Conservation (phyloP, 2,888 invertebrate species). For the Tipula lateralis region DNA sequence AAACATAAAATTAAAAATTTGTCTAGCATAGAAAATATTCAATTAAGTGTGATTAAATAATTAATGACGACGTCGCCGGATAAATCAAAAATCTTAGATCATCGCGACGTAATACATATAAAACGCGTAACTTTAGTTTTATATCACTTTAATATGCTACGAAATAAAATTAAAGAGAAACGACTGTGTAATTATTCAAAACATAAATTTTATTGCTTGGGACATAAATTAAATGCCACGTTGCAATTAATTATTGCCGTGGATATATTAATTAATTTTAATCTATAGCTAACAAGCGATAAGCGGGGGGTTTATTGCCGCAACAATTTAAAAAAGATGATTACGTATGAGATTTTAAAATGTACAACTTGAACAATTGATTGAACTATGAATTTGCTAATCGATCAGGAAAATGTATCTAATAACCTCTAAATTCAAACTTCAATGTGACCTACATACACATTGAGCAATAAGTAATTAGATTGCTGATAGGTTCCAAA, state of each 20-base stretch:
- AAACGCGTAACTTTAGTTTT: neutral
- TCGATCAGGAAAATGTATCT: no score
- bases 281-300: neutral
- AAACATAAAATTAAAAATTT: conserved; percentile 7
- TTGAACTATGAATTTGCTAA: no score
- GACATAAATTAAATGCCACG: neutral
- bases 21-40: neutral
- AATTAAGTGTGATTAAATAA: neutral
- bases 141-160: neutral
- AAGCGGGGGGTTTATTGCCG: neutral
- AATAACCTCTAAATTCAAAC: no score
- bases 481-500: no score
- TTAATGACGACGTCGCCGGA: neutral
- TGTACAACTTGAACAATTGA: no score
- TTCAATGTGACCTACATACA: no score
- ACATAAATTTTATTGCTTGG: neutral
- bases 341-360: no score
- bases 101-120: neutral
- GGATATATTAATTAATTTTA: neutral
- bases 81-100: neutral
- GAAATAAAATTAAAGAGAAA: neutral
- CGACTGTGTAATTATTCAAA: neutral
- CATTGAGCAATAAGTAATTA: no score
- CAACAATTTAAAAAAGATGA: no score
- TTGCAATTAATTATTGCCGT: neutral